phyloP scores from a whole-genome alignment of 2,797 vertebrate species.

The Crax fasciolata region DNA sequence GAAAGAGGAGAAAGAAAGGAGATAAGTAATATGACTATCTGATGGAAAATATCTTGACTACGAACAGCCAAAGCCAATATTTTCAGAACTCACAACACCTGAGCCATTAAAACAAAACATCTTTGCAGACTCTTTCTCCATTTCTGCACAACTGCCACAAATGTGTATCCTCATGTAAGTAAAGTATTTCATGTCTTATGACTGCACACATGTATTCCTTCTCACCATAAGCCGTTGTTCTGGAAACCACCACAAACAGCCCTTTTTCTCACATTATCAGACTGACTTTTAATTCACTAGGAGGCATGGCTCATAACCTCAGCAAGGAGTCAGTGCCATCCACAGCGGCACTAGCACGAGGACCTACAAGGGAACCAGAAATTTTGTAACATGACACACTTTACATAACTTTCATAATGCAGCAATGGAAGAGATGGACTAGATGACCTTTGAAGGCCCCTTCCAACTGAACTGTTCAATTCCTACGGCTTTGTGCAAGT shows the following conservation, averaged over 20 bases:
- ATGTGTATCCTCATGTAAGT: rapidly evolving
- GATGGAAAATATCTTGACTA: not conserved
- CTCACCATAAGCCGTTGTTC: not conserved
- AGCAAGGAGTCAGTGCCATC: not conserved
- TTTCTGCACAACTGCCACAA: not conserved
- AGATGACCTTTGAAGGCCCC: not conserved
- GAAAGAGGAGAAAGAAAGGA: not conserved
- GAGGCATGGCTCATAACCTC: not conserved
- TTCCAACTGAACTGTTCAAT: not conserved
- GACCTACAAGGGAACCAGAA: not conserved
- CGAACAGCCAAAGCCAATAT: rapidly evolving
- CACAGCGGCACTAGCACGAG: not conserved
- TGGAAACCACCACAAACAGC: not conserved
- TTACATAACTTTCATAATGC: rapidly evolving
- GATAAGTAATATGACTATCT: rapidly evolving
- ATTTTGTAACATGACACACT: not conserved
- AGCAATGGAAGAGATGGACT: not conserved
- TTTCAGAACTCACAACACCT: not conserved
- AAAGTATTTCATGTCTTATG: not conserved
- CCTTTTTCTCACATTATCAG: not conserved
- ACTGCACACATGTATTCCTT: not conserved
- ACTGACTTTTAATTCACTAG: not conserved
- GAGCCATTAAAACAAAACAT: not conserved
- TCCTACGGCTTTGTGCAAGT: not conserved
- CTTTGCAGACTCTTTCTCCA: not conserved